Evolutionary conservation across 2,113 vertebrate species (phyloP), one percentile per base, ranked within the genome.

Genomic region (Hydrolagus affinis): DNA sequence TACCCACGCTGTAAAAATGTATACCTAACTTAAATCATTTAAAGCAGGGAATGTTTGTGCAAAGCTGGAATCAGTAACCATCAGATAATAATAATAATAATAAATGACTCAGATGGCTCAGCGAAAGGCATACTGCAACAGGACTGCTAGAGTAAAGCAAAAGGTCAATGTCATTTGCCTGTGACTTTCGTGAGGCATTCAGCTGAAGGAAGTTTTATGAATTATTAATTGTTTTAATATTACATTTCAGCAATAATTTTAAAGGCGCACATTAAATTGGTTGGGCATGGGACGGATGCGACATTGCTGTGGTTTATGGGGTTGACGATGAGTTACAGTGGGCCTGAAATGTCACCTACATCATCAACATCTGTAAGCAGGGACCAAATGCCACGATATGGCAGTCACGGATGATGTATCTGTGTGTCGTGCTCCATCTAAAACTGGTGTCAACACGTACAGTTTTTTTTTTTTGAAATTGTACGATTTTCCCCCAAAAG

Each of bases 141-240:
- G 19, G 6, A 75, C 30, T 75, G 30, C 30, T 56, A 17, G 17
- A 28, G 28, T 8, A 21, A 75, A 75, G 1, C 30, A 75, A 17
- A 3, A 75, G 73, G 73, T 44, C 73, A 75, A 32, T 28, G 32
- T 75, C 19, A 32, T 21, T 44, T 75, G 73, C 28, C 73, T 10
- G 14, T 12, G 73, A 75, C 73, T 23, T 21, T 75, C 44, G 30
- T 75, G 73, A 75, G 56, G 70, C 70, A 72, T 72, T 72, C 70
- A 28, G 32, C 73, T 56, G 8, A 9, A 11, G 30, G 44, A 75
- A 0, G 30, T 75, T 75, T 75, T 75, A 75, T 75, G 32, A 75
- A 75, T 75, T 75, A 75, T 75, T 19, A 75, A 75, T 75, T 44
- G 73, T 32, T 75, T 75, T 44, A 75, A 75, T 75, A 75, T 75